Conservation (phyloP, 23 tunicate genomes). For the Trididemnum clinides region DNA sequence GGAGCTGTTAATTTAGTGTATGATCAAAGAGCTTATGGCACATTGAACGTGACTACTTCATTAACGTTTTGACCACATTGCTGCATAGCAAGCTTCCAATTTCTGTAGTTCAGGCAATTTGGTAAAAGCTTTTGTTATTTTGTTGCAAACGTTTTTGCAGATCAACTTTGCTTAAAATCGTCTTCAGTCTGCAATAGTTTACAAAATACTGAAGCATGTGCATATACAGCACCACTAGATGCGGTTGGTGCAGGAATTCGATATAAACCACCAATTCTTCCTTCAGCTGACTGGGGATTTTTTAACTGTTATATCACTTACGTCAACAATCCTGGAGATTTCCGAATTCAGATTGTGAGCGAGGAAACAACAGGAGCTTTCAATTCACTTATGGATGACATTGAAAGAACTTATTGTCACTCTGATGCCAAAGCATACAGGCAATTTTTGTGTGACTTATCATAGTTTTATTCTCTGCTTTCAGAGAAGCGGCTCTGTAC, state of each 20-base stretch:
- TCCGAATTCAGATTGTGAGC: constrained; percentile 61
- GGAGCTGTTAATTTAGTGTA: too few species aligned
- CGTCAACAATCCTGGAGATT: constrained; percentile 51
- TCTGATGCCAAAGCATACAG: constrained; percentile 47
- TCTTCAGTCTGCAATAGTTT: not conserved
- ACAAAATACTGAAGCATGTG: not conserved
- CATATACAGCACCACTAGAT: constrained; percentile 45
- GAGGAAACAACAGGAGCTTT: constrained; percentile 70
- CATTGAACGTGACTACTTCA: too few species aligned
- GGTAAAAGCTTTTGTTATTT: too few species aligned
- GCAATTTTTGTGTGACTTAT: constrained; percentile 12
- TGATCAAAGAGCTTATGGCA: too few species aligned
- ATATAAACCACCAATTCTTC: constrained; percentile 35
- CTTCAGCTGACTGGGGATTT: constrained; percentile 46
- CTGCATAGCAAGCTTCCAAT: too few species aligned
- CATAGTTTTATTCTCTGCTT: too few species aligned
- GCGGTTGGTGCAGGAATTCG: constrained; percentile 63
- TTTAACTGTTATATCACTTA: constrained; percentile 62
- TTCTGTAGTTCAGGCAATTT: too few species aligned
- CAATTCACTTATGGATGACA: constrained; percentile 67
- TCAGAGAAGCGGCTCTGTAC: too few species aligned
- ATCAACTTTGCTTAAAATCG: constrained; percentile 7
- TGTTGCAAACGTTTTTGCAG: too few species aligned
- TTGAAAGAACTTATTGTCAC: constrained; percentile 68
- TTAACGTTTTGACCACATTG: too few species aligned